These are phyloP conservation scores for Brachymystax lenok DNA, from an alignment of 2,797 vertebrate genomes.

Conservation along the genomic window DNA sequence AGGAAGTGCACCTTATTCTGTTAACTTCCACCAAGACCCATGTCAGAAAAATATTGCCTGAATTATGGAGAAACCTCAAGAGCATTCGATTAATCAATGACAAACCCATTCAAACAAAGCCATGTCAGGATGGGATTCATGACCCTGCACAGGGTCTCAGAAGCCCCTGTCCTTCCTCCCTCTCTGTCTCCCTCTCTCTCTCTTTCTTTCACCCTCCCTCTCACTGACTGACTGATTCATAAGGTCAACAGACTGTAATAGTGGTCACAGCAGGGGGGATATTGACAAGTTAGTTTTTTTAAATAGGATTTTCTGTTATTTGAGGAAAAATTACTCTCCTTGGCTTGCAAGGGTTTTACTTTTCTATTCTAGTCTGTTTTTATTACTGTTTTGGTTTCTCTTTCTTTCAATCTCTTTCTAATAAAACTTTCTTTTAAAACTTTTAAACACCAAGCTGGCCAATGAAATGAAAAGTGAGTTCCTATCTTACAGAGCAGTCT, in stretches of 20 bases:
- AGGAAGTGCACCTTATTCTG: not conserved
- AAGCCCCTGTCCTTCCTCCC: constrained; percentile 16
- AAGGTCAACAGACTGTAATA: constrained; percentile 53
- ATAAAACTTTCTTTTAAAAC: constrained; percentile 32
- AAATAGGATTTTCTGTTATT: constrained; percentile 34
- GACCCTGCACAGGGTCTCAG: constrained; percentile 35
- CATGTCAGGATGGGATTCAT: constrained; percentile 43
- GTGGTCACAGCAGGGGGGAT: constrained; percentile 42
- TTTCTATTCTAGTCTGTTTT: constrained; percentile 21
- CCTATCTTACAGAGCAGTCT: constrained; percentile 17
- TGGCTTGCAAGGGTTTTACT: constrained; percentile 32
- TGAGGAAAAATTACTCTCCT: constrained; percentile 34
- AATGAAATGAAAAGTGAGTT: constrained; percentile 39
- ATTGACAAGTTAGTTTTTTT: constrained; percentile 42
- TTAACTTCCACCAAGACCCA: constrained; percentile 7
- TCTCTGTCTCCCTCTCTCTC: not conserved
- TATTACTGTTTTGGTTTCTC: constrained; percentile 25
- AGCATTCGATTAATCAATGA: constrained; percentile 51
- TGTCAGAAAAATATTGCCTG: constrained; percentile 35
- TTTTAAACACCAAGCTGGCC: constrained; percentile 39
- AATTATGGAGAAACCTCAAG: constrained; percentile 46
- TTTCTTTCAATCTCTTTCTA: constrained; percentile 30
- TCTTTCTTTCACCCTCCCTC: not conserved
- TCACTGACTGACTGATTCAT: constrained; percentile 33
- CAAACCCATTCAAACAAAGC: constrained; percentile 54